A percentile compares a stretch with the other conserved stretches of the same genome.
Evolutionary conservation across 2,888 invertebrate genomes (phyloP).

Genomic region (Rhyacophila evoluta): DNA sequence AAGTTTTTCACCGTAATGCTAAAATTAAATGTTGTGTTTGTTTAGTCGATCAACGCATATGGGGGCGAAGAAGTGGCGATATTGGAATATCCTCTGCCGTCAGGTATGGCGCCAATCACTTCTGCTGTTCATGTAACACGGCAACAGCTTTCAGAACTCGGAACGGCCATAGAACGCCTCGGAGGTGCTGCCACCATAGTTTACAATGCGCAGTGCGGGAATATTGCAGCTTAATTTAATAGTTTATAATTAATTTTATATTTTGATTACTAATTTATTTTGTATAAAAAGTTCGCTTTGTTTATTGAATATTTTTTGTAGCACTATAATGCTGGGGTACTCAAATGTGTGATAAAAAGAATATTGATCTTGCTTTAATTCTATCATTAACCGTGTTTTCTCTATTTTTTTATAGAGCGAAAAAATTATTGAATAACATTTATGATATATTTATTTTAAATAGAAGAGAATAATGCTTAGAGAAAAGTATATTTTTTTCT

Average conservation of each 20-base stretch:
- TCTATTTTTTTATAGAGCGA: not conserved
- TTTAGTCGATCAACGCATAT: slow-evolving; percentile 2
- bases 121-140: slow-evolving; percentile 40
- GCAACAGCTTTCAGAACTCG: slow-evolving; percentile 36
- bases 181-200: slow-evolving; percentile 20
- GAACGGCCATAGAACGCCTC: slow-evolving; percentile 35
- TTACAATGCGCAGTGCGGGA: not conserved
- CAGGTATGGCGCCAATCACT: not conserved
- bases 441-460: not conserved
- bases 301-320: not conserved
- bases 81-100: slow-evolving; percentile 32
- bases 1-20: no score
- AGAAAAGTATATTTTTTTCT: not conserved
- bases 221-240: not conserved
- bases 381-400: not conserved
- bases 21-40: not conserved
- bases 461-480: not conserved
- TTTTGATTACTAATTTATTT: slow-evolving; percentile 7
- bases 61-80: slow-evolving; percentile 39
- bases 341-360: not conserved
- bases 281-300: not conserved
- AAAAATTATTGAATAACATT: not conserved
- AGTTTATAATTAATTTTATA: not conserved
- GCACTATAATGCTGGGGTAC: not conserved
- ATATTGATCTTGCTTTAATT: not conserved